Conservation (phyloP, 2,888 invertebrate genomes). For the Trichogramma dendrolimi region DNA sequence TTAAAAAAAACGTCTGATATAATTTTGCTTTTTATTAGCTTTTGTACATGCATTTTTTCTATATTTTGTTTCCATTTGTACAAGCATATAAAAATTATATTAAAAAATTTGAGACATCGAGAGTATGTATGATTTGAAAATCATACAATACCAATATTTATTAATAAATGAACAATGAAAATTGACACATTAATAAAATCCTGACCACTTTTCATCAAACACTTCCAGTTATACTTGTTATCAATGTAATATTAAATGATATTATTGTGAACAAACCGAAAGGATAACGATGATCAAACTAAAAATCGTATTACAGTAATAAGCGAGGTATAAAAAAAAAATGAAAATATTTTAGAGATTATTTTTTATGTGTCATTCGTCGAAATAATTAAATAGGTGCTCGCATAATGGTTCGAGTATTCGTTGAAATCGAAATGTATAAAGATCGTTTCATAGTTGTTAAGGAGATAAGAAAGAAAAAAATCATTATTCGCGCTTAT, state of each 20-base stretch:
- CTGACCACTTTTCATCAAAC: constrained; percentile 24
- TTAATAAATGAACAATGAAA: background rate
- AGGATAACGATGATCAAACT: too few relatives aligned
- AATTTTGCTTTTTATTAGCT: constrained; percentile 24
- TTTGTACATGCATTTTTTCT: constrained; percentile 30
- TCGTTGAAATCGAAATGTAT: constrained; percentile 36
- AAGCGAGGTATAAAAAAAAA: too few relatives aligned
- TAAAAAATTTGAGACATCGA: constrained; percentile 12
- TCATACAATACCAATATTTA: constrained; percentile 21
- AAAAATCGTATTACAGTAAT: too few relatives aligned
- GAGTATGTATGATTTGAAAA: constrained; percentile 17
- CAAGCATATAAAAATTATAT: constrained; percentile 8
- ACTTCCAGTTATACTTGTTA: constrained; percentile 26
- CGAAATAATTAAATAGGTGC: constrained; percentile 11
- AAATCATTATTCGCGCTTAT: constrained; percentile 13
- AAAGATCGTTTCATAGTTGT: constrained; percentile 40
- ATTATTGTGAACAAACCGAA: too few relatives aligned
- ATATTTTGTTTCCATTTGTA: constrained; percentile 17
- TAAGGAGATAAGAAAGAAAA: constrained; percentile 33
- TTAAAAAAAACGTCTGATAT: constrained; percentile 7
- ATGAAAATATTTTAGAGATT: constrained; percentile 18
- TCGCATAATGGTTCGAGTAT: constrained; percentile 16
- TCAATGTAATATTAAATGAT: constrained; percentile 4
- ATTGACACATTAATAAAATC: constrained; percentile 7
- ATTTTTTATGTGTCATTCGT: constrained; percentile 26